phyloP scores from a whole-genome alignment of 2,113 vertebrate species.

The Salvator merianae region DNA sequence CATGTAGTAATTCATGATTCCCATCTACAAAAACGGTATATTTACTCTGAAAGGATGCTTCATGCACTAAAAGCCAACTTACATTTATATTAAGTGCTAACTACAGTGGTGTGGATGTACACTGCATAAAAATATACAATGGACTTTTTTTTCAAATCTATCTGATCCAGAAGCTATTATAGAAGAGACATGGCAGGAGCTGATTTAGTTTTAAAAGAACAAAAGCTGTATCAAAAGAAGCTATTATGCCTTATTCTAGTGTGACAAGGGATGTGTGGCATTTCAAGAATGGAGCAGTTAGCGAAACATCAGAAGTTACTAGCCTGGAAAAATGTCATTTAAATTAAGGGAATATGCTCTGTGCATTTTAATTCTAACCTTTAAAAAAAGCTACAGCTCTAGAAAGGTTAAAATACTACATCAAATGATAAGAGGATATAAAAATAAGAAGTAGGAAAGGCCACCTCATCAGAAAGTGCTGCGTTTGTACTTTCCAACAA shows the following conservation, averaged over 20 bases:
- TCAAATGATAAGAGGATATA: constrained; percentile 53
- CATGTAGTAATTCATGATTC: background rate
- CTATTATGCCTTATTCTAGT: constrained; percentile 3
- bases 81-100: background rate
- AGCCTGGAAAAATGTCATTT: constrained; percentile 50
- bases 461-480: constrained; percentile 36
- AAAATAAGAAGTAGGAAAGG: constrained; percentile 50
- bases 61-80: background rate
- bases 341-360: constrained; percentile 47
- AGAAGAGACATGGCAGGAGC: constrained; percentile 26
- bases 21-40: background rate
- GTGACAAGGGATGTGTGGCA: constrained; percentile 28
- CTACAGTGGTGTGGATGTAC: background rate
- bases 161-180: background rate
- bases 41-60: background rate
- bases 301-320: constrained; percentile 48
- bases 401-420: constrained; percentile 60
- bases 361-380: constrained; percentile 65
- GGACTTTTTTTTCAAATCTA: constrained; percentile 16
- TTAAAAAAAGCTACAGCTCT: constrained; percentile 39
- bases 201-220: constrained; percentile 21
- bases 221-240: background rate
- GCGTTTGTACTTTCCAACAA: constrained; percentile 17
- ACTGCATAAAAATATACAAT: constrained; percentile 12
- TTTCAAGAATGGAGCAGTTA: constrained; percentile 45